Evolutionary conservation across 2,113 vertebrate genomes (phyloP), one percentile per base, ranked within the genome.

Genomic region (Lutjanus erythropterus): DNA sequence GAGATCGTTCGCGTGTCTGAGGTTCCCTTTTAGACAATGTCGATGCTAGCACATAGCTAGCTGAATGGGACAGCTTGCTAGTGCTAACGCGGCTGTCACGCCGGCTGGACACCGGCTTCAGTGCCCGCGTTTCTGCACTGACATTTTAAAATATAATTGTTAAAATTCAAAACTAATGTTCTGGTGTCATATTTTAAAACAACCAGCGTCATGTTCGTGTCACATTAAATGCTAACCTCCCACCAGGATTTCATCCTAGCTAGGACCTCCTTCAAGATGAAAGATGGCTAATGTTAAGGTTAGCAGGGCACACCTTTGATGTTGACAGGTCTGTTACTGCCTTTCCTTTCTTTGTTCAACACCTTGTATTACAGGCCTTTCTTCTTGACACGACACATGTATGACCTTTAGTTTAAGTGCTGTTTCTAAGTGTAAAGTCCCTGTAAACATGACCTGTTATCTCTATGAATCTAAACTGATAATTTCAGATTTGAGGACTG

Each of bases 1-100:
- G n/a, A n/a, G n/a, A n/a, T n/a, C n/a, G n/a, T n/a, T n/a, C n/a
- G n/a, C n/a, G n/a, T n/a, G n/a, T n/a, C n/a, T n/a, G n/a, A n/a
- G n/a, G n/a, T n/a, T n/a, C n/a, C n/a, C n/a, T n/a, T n/a, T n/a
- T n/a, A n/a, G n/a, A n/a, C n/a, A n/a, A n/a, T n/a, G n/a, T n/a
- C n/a, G n/a, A 8, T 21, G 89, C 73, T 85, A 91, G 73, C 79
- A 15, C 7, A 11, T 42, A 33, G 79, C 71, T 78, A 75, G 70
- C 65, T 66, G 23, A 44, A 46, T 2, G 25, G 50, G 41, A 50
- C 65, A 29, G 59, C 68, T 6, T 25, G 88, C 87, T 76, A 56
- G 4, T 7, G 80, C 74, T 81, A 76, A 76, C 44, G 42, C 62
- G 42, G 6, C 75, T 44, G 77, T 73, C 86, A 80, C 66, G 49